Evolutionary conservation across 2,113 vertebrate species (phyloP), one percentile per base, ranked within the genome.

Genomic region (Meles meles): DNA sequence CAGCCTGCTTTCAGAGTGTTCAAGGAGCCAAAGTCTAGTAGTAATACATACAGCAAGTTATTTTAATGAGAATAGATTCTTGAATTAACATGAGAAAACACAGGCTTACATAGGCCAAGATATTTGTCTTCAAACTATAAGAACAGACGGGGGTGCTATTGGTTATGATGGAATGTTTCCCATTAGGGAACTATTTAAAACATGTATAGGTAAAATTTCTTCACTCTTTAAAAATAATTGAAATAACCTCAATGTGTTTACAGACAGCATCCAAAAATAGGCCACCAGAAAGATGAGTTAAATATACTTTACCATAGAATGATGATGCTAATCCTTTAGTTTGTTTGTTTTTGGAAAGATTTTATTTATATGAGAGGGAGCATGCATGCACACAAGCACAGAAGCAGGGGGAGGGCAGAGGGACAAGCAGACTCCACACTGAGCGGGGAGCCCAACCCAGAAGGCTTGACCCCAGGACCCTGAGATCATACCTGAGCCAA

Each of bases 51-150:
- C 4, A 37, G 34, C 12, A 13, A 57, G 8, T 77, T 97, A 63
- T 96, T 95, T 93, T 95, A 88, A 84, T 96, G 61, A 97, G n/a
- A 93, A 96, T 1, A 93, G 7, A 63, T 57, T n/a, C 81, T 92
- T 69, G 79, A 94, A 94, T 85, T 55, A 92, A 34, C 13, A 18
- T 20, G 25, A 89, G 17, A 86, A 96, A 91, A 80, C 3, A 88
- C 39, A 55, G 25, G 72, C 12, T 42, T 67, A 44, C 18, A 57
- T 6, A 82, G 55, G 29, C 14, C 13, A 67, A 88, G 17, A 34
- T 57, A 34, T 31, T 92, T 94, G 42, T 57, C 88, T 98, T 84
- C 61, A 94, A 93, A 57, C 27, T 84, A 74, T 69, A 13, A 96
- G 23, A 86, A 83, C 13, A 92, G 18, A 49, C 27, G 77, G 39